Conservation (phyloP, 2,797 vertebrate genomes). For the Carcharodon carcharias region DNA sequence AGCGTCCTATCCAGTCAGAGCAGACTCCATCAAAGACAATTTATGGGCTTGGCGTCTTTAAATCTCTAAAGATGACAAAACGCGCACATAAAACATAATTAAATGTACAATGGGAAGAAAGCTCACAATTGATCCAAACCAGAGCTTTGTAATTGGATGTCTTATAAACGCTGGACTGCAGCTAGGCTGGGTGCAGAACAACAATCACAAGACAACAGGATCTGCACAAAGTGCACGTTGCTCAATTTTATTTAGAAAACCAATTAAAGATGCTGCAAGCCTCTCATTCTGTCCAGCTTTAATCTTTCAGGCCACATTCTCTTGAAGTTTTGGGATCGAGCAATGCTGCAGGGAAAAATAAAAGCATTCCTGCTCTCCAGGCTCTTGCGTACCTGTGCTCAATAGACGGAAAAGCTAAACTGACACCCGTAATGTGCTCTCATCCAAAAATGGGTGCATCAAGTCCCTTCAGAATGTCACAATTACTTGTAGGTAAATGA, state of each 20-base stretch:
- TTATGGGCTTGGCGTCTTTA: slow-evolving; percentile 29
- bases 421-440: background rate
- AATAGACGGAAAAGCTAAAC: background rate
- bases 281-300: background rate
- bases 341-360: background rate
- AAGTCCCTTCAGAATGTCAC: background rate
- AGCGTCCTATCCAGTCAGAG: slow-evolving; percentile 36
- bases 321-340: background rate
- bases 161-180: background rate
- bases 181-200: background rate
- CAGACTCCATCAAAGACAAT: slow-evolving; percentile 38
- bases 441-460: background rate
- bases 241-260: background rate
- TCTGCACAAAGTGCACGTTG: background rate
- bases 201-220: background rate
- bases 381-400: background rate
- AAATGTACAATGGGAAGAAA: slow-evolving; percentile 28
- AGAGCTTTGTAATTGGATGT: background rate
- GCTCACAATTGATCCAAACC: slow-evolving; percentile 7
- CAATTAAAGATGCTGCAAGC: background rate
- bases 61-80: slow-evolving; percentile 36
- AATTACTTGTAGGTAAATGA: background rate
- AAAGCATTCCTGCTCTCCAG: too few species aligned
- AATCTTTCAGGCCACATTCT: background rate
- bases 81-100: slow-evolving; percentile 3